phyloP scores from a whole-genome alignment of 2,888 invertebrate genomes.

The Nemotelus pantherinus region DNA sequence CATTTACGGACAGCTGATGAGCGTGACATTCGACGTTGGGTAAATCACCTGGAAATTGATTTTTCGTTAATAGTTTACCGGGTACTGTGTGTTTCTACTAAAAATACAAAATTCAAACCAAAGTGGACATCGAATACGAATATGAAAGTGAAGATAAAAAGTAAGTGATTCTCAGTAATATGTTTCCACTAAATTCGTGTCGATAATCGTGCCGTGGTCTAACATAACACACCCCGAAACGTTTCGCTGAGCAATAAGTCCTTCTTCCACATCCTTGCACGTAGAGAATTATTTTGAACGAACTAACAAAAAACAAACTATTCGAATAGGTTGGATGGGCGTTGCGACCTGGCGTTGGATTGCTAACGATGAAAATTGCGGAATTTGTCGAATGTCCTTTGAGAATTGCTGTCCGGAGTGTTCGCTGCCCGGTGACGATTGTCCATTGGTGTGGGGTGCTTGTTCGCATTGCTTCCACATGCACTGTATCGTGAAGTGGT shows the following conservation, averaged over 20 bases:
- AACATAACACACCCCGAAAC: background rate
- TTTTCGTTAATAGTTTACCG: slow-evolving; percentile 27
- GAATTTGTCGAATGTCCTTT: slow-evolving; percentile 99
- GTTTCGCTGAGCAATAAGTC: background rate
- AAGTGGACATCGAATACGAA: background rate
- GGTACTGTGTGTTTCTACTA: background rate
- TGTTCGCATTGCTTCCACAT: slow-evolving; percentile 99
- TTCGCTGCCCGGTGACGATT: slow-evolving; percentile 96
- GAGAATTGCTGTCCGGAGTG: slow-evolving; percentile 99
- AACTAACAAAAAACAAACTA: slow-evolving; percentile 12
- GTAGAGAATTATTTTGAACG: background rate
- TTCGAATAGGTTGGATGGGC: slow-evolving; percentile 82
- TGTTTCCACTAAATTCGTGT: background rate
- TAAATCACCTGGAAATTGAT: background rate
- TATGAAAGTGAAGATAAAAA: slow-evolving; percentile 51
- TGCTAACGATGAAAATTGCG: slow-evolving; percentile 98
- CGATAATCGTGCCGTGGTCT: slow-evolving; percentile 14
- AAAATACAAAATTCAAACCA: background rate
- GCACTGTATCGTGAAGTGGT: slow-evolving; percentile 99
- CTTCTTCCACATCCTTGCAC: background rate
- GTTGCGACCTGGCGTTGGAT: slow-evolving; percentile 99
- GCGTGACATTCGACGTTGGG: too few relatives aligned
- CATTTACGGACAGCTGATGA: too few relatives aligned
- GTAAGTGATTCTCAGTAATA: slow-evolving; percentile 46
- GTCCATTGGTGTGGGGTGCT: slow-evolving; percentile 97